A percentile compares a stretch with the other conserved stretches of the same genome.
Conservation (phyloP, 2,888 invertebrate species). For the Lasioglossum figueresi region DNA sequence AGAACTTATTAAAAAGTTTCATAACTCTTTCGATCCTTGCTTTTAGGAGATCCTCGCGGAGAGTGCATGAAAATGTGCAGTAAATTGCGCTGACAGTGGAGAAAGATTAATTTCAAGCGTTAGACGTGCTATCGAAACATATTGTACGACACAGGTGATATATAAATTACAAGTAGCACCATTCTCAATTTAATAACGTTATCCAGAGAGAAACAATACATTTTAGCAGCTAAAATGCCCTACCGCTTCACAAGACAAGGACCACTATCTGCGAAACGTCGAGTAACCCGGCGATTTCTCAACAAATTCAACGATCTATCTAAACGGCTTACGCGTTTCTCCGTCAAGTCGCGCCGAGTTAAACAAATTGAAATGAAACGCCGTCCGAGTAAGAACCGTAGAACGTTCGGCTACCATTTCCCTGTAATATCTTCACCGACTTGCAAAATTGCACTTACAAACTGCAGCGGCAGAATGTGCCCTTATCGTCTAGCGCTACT, state of each 20-base stretch:
- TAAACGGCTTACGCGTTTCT: background rate
- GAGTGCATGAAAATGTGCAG: background rate
- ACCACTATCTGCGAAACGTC: background rate
- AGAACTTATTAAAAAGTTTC: constrained; percentile 1
- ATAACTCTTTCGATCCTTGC: constrained; percentile 1
- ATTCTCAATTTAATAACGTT: background rate
- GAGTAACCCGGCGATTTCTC: background rate
- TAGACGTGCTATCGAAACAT: background rate
- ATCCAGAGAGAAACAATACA: background rate
- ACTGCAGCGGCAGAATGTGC: background rate
- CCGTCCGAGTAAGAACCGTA: background rate
- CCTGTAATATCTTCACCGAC: constrained; percentile 6
- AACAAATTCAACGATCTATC: background rate
- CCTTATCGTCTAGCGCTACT: background rate
- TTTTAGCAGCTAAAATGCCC: background rate
- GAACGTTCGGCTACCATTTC: background rate
- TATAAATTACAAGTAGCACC: background rate
- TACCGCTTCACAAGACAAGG: background rate
- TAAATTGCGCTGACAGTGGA: background rate
- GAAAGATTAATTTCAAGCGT: background rate
- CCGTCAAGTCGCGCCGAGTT: background rate
- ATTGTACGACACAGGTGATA: background rate
- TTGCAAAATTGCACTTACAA: constrained; percentile 7
- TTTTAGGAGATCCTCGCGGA: background rate
- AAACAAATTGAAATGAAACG: constrained; percentile 1